Conservation (phyloP, 1,140 invertebrate genomes). For the Drosophila elegans region DNA sequence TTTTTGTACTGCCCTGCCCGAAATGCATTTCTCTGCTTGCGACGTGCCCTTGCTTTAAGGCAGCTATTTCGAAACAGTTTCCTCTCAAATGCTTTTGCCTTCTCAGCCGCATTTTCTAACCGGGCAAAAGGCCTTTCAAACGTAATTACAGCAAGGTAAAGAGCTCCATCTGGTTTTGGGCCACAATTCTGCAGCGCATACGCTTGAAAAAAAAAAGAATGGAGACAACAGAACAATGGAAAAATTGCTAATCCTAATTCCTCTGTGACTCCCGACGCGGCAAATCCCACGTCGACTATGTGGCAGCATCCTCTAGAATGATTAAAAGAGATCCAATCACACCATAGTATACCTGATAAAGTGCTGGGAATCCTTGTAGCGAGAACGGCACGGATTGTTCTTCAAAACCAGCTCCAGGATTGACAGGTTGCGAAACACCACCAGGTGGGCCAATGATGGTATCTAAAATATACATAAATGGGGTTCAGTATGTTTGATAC, state of each 20-base stretch:
- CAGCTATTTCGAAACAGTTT: slow-evolving; percentile 5
- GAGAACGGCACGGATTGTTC: slow-evolving; percentile 92
- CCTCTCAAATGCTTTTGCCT: slow-evolving; percentile 48
- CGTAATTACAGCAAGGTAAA: background rate
- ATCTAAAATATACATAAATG: slow-evolving; percentile 87
- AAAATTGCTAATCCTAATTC: slow-evolving; percentile 38
- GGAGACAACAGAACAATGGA: slow-evolving; percentile 47
- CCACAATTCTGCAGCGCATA: slow-evolving; percentile 5
- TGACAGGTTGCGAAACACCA: slow-evolving; percentile 89
- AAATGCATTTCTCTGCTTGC: slow-evolving; percentile 14
- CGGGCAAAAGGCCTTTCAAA: background rate
- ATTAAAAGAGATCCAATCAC: slow-evolving; percentile 31
- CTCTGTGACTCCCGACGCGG: slow-evolving; percentile 35
- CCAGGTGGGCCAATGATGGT: slow-evolving; percentile 88
- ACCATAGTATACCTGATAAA: slow-evolving; percentile 92
- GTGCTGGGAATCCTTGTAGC: slow-evolving; percentile 90
- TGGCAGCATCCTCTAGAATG: slow-evolving; percentile 21
- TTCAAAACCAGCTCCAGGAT: slow-evolving; percentile 91
- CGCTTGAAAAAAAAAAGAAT: slow-evolving; percentile 10
- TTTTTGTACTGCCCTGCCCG: slow-evolving; percentile 3
- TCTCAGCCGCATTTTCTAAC: slow-evolving; percentile 11
- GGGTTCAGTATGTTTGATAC: too few relatives aligned
- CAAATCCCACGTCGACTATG: slow-evolving; percentile 48
- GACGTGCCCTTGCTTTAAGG: background rate
- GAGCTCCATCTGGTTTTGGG: slow-evolving; percentile 5